A percentile compares a stretch with the other conserved stretches of the same genome.
Conservation (phyloP, 2,113 vertebrate species). For the Sarotherodon lohbergeri region DNA sequence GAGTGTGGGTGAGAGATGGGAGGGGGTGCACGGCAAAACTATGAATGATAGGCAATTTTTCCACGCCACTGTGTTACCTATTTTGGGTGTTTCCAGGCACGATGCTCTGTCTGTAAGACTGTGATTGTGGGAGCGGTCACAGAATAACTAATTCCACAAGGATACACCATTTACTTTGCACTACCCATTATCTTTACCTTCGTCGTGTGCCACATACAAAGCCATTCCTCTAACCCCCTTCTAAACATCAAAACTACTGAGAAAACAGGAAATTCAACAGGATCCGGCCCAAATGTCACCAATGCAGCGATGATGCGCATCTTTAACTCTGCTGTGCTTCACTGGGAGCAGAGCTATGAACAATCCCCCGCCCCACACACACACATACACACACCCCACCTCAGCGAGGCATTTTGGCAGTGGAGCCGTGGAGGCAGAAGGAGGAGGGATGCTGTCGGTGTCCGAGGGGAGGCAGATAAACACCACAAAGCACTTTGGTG, state of each 20-base stretch:
- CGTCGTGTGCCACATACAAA: neutral
- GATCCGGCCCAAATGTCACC: slow-evolving; percentile 13
- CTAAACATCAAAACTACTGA: neutral
- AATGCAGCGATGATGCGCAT: neutral
- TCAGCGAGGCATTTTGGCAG: slow-evolving; percentile 50
- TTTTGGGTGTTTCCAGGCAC: slow-evolving; percentile 44
- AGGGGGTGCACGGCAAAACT: slow-evolving; percentile 18
- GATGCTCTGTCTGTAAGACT: neutral
- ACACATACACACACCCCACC: neutral
- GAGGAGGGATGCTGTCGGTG: slow-evolving; percentile 63
- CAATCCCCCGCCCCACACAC: neutral
- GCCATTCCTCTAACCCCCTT: neutral
- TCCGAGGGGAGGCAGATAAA: slow-evolving; percentile 74
- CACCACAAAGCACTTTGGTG: slow-evolving; percentile 72
- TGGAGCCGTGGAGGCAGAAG: slow-evolving; percentile 53
- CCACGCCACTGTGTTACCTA: slow-evolving; percentile 21
- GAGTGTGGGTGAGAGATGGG: slow-evolving; percentile 45
- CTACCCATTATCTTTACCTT: slow-evolving; percentile 5
- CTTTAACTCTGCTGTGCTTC: neutral
- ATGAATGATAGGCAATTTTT: slow-evolving; percentile 21
- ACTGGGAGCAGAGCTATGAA: neutral
- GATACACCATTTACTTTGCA: neutral
- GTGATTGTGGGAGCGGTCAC: slow-evolving; percentile 16
- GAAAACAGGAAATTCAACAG: slow-evolving; percentile 18
- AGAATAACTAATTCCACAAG: neutral